Percentiles rank a stretch among this genome's conserved stretches.
These are phyloP conservation scores for Dinothrombium tinctorium DNA, from an alignment of 1,140 invertebrate species.

Conservation along the genomic window DNA sequence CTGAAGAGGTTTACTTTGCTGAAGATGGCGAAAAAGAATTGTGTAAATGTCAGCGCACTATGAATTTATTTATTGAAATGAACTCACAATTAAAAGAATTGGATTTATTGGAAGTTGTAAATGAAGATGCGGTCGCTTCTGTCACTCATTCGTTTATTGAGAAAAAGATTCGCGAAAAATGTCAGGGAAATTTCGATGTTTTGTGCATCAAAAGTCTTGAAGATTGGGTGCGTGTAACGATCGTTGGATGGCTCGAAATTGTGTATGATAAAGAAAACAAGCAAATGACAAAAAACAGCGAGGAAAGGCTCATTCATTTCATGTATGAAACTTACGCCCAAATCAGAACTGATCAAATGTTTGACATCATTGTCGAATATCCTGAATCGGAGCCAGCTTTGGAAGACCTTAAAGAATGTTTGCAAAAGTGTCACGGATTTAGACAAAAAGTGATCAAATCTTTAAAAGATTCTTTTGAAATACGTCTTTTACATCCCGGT, in stretches of 20 bases:
- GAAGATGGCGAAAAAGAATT: not conserved
- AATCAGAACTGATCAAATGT: slow-evolving; percentile 67
- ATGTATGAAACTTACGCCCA: slow-evolving; percentile 69
- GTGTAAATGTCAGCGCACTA: not conserved
- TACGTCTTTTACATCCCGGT: slow-evolving; percentile 62
- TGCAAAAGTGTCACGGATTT: slow-evolving; percentile 54
- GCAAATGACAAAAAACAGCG: not conserved
- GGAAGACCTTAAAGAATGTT: slow-evolving; percentile 60
- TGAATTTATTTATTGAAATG: slow-evolving; percentile 1
- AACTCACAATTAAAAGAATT: slow-evolving; percentile 3
- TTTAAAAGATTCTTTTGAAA: slow-evolving; percentile 42
- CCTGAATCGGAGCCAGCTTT: slow-evolving; percentile 81
- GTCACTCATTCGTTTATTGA: slow-evolving; percentile 9
- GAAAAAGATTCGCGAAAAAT: slow-evolving; percentile 7
- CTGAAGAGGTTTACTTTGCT: not conserved
- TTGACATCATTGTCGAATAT: slow-evolving; percentile 88
- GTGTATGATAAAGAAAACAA: not conserved
- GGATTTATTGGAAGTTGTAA: slow-evolving; percentile 4
- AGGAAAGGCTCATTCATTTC: slow-evolving; percentile 26
- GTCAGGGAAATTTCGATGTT: slow-evolving; percentile 9
- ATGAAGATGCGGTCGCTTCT: slow-evolving; percentile 6
- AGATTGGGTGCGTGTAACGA: slow-evolving; percentile 8
- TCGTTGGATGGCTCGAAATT: slow-evolving; percentile 9
- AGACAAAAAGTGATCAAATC: slow-evolving; percentile 44
- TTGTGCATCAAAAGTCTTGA: slow-evolving; percentile 5